Evolutionary conservation across 2,797 vertebrate species (phyloP), one percentile per base, ranked within the genome.

Genomic region (Tokudaia tokunoshimensis): DNA sequence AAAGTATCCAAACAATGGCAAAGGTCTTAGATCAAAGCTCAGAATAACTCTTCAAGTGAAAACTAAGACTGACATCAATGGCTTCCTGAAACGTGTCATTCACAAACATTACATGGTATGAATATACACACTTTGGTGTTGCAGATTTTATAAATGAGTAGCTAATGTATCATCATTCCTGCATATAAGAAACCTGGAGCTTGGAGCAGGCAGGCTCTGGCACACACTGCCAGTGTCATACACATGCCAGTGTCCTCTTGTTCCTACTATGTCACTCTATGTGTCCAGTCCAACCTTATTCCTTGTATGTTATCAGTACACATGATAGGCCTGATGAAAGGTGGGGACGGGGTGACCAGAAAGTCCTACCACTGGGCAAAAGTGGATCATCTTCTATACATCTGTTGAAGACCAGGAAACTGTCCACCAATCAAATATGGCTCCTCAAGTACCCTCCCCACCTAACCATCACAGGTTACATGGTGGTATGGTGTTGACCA

Each of bases 1-100:
- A 85, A 93, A 44, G 6, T 76, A 37, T 83, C 67, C 75, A 91
- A 97, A 82, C 37, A 84, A 86, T 14, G 26, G 76, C 24, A 55
- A 91, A 81, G 65, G 37, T 80, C 34, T 65, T 80, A 95, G 70
- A 59, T 19, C n/a, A 90, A 88, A 47, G 22, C 24, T 93, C 89
- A 82, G 72, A 92, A 47, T 65, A 63, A 17, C 24, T 94, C 67
- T 79, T 55, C 59, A 29, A 57, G 63, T 3, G 4, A 50, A 57
- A 59, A 50, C 13, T 26, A 81, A 88, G 61, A 50, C 37, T 26
- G 31, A 12, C 57, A 8, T 44, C 76, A 74, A 59, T 44, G 67
- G 9, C 4, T 44, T 31, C 57, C 61, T 87, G 26, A 67, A 95
- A 83, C 41, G 41, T 55, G 9, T 44, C 41, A 94, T 57, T 92